Conservation (phyloP, 2,888 invertebrate genomes). For the Smittia aterrima region DNA sequence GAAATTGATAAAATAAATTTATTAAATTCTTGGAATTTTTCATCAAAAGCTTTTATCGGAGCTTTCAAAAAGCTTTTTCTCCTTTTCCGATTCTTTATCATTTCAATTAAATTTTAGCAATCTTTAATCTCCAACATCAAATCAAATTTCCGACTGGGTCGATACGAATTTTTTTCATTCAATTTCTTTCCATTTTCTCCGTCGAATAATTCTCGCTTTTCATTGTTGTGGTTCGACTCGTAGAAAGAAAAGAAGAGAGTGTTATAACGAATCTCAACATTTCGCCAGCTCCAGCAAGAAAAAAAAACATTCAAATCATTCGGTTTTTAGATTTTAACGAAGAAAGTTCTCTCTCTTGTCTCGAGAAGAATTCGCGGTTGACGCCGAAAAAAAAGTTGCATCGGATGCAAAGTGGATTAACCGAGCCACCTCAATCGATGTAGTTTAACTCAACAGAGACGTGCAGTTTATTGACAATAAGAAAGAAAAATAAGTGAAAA, state of each 20-base stretch:
- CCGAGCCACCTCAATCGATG: background rate
- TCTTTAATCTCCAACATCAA: too few species aligned
- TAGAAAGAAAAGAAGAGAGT: slow-evolving; percentile 12
- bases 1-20: too few species aligned
- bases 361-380: background rate
- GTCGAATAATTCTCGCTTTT: slow-evolving; percentile 34
- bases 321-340: slow-evolving; percentile 9
- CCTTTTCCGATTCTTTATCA: too few species aligned
- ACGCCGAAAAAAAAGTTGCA: too few species aligned
- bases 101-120: too few species aligned
- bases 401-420: too few species aligned
- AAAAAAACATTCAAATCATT: slow-evolving; percentile 19
- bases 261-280: slow-evolving; percentile 30
- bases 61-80: too few species aligned
- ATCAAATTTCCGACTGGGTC: background rate
- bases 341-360: slow-evolving; percentile 1
- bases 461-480: background rate
- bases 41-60: too few species aligned
- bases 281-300: background rate
- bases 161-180: slow-evolving; percentile 11
- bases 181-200: slow-evolving; percentile 29
- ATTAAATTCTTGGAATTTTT: too few species aligned
- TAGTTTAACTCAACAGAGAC: background rate
- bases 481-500: background rate
- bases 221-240: slow-evolving; percentile 6